Conservation (phyloP, 2,113 vertebrate species). For the Sarotherodon lohbergeri region DNA sequence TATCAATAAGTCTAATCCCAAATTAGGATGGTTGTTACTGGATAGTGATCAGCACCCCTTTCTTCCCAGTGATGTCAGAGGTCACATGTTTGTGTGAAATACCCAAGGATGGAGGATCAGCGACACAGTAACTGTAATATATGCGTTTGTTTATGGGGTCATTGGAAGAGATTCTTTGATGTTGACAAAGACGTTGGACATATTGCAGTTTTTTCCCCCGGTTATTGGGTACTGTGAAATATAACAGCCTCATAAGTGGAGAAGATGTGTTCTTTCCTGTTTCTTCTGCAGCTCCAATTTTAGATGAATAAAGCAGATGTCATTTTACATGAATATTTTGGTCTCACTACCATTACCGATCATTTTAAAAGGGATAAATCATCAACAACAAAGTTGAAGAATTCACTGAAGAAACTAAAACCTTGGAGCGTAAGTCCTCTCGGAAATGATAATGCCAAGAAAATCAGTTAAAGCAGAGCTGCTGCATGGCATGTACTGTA, state of each 20-base stretch:
- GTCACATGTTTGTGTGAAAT: neutral
- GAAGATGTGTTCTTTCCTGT: neutral
- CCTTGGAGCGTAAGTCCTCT: neutral
- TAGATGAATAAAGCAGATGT: conserved; percentile 1
- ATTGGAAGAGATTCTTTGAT: neutral
- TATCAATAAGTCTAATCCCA: neutral
- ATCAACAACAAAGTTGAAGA: neutral
- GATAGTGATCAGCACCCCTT: neutral
- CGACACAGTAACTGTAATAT: neutral
- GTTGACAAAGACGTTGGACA: neutral
- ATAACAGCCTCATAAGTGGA: neutral
- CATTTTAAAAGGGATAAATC: conserved; percentile 15
- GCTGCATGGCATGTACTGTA: conserved; percentile 3
- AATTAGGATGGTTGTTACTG: neutral
- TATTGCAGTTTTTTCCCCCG: neutral
- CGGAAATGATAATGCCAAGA: neutral
- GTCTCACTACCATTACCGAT: neutral
- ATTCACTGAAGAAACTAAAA: neutral
- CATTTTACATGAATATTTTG: neutral
- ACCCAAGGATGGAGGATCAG: neutral
- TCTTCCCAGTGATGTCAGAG: neutral
- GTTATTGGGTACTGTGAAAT: neutral
- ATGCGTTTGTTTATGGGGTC: neutral
- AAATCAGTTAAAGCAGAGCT: neutral
- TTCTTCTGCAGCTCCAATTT: neutral